phyloP scores from a whole-genome alignment of 2,888 invertebrate species.

The Pseudococcus jackbeardsleyi region DNA sequence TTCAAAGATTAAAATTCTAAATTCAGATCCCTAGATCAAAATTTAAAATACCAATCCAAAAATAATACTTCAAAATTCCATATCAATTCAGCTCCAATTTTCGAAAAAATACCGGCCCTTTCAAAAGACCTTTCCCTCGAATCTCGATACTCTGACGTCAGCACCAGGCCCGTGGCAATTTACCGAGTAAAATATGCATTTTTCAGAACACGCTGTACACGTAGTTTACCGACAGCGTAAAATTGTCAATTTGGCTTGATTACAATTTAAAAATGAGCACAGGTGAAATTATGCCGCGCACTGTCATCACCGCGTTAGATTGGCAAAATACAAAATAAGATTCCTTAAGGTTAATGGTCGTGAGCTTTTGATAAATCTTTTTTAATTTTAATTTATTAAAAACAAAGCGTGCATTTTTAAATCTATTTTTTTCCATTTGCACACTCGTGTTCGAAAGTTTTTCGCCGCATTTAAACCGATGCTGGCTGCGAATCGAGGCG shows the following conservation, averaged over 20 bases:
- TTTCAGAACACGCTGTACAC: conserved; percentile 36
- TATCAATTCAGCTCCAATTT: background rate
- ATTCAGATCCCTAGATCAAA: too few relatives aligned
- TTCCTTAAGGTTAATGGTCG: conserved; percentile 55
- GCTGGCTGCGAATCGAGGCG: background rate
- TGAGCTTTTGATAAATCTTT: conserved; percentile 49
- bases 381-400: conserved; percentile 57
- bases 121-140: background rate
- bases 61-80: too few relatives aligned
- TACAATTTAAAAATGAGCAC: conserved; percentile 54
- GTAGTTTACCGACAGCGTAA: conserved; percentile 29
- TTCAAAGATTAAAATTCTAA: too few relatives aligned
- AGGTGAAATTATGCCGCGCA: conserved; percentile 46
- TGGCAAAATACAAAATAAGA: conserved; percentile 56
- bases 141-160: background rate
- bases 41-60: too few relatives aligned
- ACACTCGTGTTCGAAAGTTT: background rate
- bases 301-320: conserved; percentile 27
- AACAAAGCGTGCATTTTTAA: conserved; percentile 43
- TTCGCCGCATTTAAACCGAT: conserved; percentile 12
- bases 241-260: conserved; percentile 54
- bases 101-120: background rate
- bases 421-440: conserved; percentile 29
- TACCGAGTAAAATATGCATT: conserved; percentile 1
- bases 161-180: background rate